Conservation (phyloP, 2,797 vertebrate species). For the Xiphophorus birchmanni region DNA sequence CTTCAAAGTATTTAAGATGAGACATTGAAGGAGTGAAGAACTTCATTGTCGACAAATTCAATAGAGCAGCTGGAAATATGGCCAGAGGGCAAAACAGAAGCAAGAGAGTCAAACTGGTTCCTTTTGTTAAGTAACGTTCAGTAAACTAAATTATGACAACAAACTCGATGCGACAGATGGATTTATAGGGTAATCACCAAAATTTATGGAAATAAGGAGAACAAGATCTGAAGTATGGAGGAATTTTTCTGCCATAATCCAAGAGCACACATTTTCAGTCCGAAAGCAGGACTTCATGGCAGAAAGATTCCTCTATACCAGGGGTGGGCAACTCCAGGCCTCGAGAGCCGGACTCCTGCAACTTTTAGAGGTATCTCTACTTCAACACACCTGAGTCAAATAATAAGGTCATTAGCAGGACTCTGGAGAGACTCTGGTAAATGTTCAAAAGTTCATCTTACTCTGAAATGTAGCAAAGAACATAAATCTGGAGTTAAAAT, state of each 20-base stretch:
- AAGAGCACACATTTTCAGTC: too few relatives aligned
- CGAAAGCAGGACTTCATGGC: too few relatives aligned
- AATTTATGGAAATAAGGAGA: background rate
- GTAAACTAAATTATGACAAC: background rate
- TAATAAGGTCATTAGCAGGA: too few relatives aligned
- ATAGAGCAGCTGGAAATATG: background rate
- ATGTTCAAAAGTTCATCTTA: background rate
- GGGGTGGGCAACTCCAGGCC: too few relatives aligned
- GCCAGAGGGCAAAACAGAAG: background rate
- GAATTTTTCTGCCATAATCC: too few relatives aligned
- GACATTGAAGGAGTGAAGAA: background rate
- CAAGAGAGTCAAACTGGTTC: background rate
- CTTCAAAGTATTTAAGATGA: background rate
- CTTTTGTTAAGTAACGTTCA: background rate
- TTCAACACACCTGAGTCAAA: too few relatives aligned
- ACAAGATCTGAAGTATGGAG: background rate
- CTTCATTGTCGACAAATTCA: background rate
- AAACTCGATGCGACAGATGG: background rate
- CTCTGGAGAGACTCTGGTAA: too few relatives aligned
- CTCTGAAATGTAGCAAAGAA: background rate
- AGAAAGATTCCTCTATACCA: too few relatives aligned
- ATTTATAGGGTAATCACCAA: background rate
- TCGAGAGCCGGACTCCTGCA: too few relatives aligned
- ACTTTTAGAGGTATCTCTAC: too few relatives aligned
- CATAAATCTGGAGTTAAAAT: background rate